Base-by-base conservation (phyloP, 2,888 invertebrate species). In the Piscicola geometra region DNA sequence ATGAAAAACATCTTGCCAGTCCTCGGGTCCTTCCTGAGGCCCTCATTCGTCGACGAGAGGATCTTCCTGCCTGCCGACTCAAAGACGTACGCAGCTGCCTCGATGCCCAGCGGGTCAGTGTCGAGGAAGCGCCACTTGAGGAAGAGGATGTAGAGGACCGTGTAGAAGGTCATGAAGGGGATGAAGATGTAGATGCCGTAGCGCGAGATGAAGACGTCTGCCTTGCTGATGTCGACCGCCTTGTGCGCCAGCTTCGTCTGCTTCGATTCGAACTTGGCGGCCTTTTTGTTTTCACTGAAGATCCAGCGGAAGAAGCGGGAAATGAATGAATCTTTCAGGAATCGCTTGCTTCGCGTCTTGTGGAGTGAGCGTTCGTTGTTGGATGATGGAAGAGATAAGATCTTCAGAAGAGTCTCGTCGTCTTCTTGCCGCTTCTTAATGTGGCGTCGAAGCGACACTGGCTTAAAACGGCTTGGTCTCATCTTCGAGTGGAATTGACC, bases 121-220 rank as follows among this genome's bases (percentile, higher is more conserved):
- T 71, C 71, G 5, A 71, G 52, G n/a, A 33, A 71, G 3, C 32
- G n/a, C 71, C 71, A 71, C 33, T 71, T 71, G 30, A 71, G 47
- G 33, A 9, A 71, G 50, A 71, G 30, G 52, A 52, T 52, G 30
- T 30, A 71, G 9, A 71, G 1, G 18, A 50, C 15, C 30, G 71
- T 71, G 30, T 25, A 71, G 32, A 50, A 18, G 50, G 52, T 71
- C 71, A 71, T 71, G 1, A 50, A 41, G 28, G 71, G 71, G 15
- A 71, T 71, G 71, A 71, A 71, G 71, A 71, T 33, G 71, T 71
- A 71, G 28, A 71, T 50, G 47, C 71, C 71, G 47, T 71, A 71
- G 25, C 71, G 50, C 30, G 71, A 71, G 21, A 71, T 25, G 71
- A 71, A 71, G 28, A 52, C 21, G 33, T 71, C 71, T 25, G 28